Evolutionary conservation across 2,888 invertebrate genomes (phyloP), one percentile per base, ranked within the genome.

Genomic region (Therioaphis trifolii): DNA sequence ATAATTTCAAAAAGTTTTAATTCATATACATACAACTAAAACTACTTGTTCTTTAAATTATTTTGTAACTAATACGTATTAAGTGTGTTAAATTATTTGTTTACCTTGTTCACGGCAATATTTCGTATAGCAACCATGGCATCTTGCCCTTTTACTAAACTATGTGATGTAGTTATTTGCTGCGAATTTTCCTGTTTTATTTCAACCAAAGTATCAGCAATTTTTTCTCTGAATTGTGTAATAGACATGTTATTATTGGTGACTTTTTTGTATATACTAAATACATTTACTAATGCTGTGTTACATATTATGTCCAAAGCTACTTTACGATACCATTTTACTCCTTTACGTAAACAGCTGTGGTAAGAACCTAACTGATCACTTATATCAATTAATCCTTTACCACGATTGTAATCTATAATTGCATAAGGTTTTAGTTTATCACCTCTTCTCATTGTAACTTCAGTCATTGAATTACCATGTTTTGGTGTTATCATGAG

Each of bases 311-410:
- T 68, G 68, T 68, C 68, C n/a, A 68, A 40, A 21, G 40, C 40
- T 43, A 68, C 21, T 40, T 68, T 68, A 68, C 68, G 40, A 68
- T 68, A 68, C 68, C 68, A n/a, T n/a, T n/a, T n/a, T n/a, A n/a
- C n/a, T n/a, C n/a, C n/a, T n/a, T n/a, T n/a, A n/a, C n/a, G n/a
- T n/a, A n/a, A n/a, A n/a, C n/a, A n/a, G n/a, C n/a, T n/a, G n/a
- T n/a, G n/a, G n/a, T n/a, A n/a, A n/a, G n/a, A n/a, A n/a, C n/a
- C n/a, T n/a, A n/a, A n/a, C n/a, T n/a, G n/a, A n/a, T n/a, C n/a
- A n/a, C n/a, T 40, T 68, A 74, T 18, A 55, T 74, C 72, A 49
- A 55, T 74, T 9, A 74, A 55, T 74, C 72, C 72, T 55, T 74
- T 74, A 18, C 35, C 72, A 74, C 29, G 49, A n/a, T 74, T 74